Base-by-base conservation (phyloP, 2,113 vertebrate species). In the Dipodomys stephensi region DNA sequence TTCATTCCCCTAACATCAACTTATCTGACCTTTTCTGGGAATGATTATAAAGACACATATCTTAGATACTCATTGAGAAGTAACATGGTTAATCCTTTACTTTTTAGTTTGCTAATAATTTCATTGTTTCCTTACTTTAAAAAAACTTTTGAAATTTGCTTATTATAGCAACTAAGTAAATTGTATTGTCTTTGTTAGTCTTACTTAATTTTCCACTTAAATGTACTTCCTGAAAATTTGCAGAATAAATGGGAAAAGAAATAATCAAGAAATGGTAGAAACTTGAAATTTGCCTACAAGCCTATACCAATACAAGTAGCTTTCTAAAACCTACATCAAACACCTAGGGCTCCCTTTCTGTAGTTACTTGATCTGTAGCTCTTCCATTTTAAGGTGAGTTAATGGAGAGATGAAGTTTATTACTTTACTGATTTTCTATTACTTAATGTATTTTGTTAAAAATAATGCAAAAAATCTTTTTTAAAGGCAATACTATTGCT, bases 391-490 rank as follows among this genome's bases (percentile, higher is more conserved):
- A 77, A 64, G 67, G 74, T 32, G 35, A 8, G 22, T 73, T 87
- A 88, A 89, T 28, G n/a, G 64, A 81, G 13, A 74, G 12, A 87
- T 7, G 62, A 22, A 60, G 18, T 53, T 74, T 71, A 32, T 85
- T 88, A 79, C 86, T 88, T 76, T 91, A 90, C 8, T 64, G 11
- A 79, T 79, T 93, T 13, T 18, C 23, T 91, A 32, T 65, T 85
- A 77, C 4, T 72, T 0, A 78, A 86, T 9, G 77, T 5, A 69
- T 93, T 93, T 81, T 44, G 10, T 82, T 80, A 57, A 57, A 57
- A 57, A 57, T 57, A 57, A 57, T 57, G 15, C 23, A 22, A 64
- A 64, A 64, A 64, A 64, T 23, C 23, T 16, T 57, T 57, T 57
- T 57, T 16, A 15, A 57, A 57, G 53, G 53, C 53, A 57, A 13